phyloP scores from a whole-genome alignment of 2,797 vertebrate genomes.

The Epinephelus awoara region DNA sequence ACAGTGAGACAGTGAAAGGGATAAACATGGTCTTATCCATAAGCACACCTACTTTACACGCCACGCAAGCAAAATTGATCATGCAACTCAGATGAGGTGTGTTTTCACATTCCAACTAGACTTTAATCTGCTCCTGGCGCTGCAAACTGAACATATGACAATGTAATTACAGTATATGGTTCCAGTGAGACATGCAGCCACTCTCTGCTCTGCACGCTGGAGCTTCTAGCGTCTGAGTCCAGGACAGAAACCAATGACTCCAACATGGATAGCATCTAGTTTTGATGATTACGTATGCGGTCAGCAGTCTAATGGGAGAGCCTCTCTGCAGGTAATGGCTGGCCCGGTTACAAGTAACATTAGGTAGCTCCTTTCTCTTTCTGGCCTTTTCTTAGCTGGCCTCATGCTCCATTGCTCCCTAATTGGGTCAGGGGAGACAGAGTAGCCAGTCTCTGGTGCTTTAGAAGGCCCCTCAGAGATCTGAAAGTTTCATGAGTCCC shows the following conservation, averaged over 20 bases:
- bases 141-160: constrained; percentile 67
- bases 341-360: constrained; percentile 68
- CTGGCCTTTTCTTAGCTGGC: constrained; percentile 74
- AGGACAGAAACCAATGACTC: constrained; percentile 30
- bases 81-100: constrained; percentile 55
- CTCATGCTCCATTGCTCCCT: constrained; percentile 83
- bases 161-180: constrained; percentile 63
- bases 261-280: constrained; percentile 36
- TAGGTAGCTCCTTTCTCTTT: constrained; percentile 74
- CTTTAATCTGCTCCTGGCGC: constrained; percentile 75
- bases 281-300: constrained; percentile 61
- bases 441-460: constrained; percentile 86
- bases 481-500: constrained; percentile 90
- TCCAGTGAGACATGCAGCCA: constrained; percentile 54
- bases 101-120: constrained; percentile 57
- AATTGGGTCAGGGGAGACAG: constrained; percentile 89
- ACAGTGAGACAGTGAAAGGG: constrained; percentile 56
- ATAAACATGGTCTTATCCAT: constrained; percentile 70
- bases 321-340: constrained; percentile 72
- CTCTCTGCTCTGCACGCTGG: constrained; percentile 24
- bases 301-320: constrained; percentile 65
- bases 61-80: constrained; percentile 62
- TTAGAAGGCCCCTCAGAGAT: constrained; percentile 86
- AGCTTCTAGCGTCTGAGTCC: constrained; percentile 24
- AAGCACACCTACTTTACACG: constrained; percentile 64